A percentile compares a stretch with the other conserved stretches of the same genome.
Conservation (phyloP, 2,113 vertebrate genomes). For the Cairina moschata region DNA sequence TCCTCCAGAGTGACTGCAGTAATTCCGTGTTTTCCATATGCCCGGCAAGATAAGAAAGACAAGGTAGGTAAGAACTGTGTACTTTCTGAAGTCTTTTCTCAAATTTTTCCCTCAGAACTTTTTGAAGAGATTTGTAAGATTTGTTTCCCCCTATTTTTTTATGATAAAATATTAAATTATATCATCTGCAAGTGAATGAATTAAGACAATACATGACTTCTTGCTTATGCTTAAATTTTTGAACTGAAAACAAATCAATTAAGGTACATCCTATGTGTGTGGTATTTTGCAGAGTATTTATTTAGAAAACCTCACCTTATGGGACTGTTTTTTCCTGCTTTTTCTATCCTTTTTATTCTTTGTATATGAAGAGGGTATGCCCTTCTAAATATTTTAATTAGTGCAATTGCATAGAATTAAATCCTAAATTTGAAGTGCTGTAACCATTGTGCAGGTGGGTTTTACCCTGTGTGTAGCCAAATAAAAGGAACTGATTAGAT, state of each 20-base stretch:
- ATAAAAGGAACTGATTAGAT: neutral
- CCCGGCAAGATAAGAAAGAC: constrained; percentile 86
- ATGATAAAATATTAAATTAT: neutral
- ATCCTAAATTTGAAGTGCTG: neutral
- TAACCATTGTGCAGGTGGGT: neutral
- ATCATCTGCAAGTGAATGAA: neutral
- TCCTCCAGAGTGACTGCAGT: constrained; percentile 85
- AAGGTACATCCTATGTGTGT: neutral
- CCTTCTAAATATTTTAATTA: neutral
- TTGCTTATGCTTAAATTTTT: neutral
- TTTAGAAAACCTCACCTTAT: neutral
- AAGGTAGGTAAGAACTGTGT: constrained; percentile 74
- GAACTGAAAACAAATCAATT: no score
- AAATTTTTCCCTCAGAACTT: neutral
- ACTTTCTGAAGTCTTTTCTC: neutral
- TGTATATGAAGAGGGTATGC: neutral
- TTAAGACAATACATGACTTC: neutral
- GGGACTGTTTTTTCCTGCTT: neutral
- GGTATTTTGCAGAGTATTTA: neutral
- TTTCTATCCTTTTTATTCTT: neutral
- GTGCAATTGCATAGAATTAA: neutral
- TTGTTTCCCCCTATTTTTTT: neutral
- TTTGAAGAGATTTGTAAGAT: neutral
- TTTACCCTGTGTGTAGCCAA: neutral
- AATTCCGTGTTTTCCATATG: constrained; percentile 86